Conservation (phyloP, 1,140 invertebrate genomes). For the Tetragnatha versicolor region DNA sequence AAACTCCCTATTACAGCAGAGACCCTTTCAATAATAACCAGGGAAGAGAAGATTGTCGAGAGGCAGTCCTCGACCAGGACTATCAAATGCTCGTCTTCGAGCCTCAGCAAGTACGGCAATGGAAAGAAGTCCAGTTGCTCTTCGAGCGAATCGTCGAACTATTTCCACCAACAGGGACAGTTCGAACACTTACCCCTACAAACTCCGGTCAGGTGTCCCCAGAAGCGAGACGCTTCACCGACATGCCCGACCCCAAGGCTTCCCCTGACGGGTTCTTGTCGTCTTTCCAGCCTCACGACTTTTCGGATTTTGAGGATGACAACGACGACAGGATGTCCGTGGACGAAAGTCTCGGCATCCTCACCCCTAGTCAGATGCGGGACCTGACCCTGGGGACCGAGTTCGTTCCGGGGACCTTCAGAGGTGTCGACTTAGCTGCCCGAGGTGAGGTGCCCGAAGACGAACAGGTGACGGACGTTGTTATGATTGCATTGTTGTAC, state of each 20-base stretch:
- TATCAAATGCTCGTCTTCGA: background rate
- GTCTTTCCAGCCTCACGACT: conserved; percentile 6
- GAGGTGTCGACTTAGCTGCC: too few species aligned
- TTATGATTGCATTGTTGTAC: too few species aligned
- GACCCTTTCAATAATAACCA: background rate
- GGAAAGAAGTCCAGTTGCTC: too few species aligned
- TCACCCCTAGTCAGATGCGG: conserved; percentile 86
- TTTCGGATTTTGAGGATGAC: conserved; percentile 37
- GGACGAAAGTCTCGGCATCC: conserved; percentile 81
- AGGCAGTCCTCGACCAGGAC: too few species aligned
- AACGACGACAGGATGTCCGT: conserved; percentile 43
- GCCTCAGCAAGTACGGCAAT: conserved; percentile 4
- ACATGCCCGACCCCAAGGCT: conserved; percentile 19
- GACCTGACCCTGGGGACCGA: conserved; percentile 64
- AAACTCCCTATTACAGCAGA: conserved; percentile 2
- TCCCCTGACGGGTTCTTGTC: background rate
- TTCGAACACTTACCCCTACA: conserved; percentile 21
- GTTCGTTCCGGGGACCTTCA: too few species aligned
- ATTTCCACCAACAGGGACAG: too few species aligned
- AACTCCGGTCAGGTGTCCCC: conserved; percentile 30
- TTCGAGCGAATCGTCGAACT: too few species aligned
- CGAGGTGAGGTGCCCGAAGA: too few species aligned
- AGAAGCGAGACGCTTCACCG: conserved; percentile 6
- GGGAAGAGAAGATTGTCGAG: too few species aligned
- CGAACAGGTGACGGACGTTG: too few species aligned